Evolutionary conservation across 2,888 invertebrate species (phyloP).

Genomic region (Heliothis peltigera): DNA sequence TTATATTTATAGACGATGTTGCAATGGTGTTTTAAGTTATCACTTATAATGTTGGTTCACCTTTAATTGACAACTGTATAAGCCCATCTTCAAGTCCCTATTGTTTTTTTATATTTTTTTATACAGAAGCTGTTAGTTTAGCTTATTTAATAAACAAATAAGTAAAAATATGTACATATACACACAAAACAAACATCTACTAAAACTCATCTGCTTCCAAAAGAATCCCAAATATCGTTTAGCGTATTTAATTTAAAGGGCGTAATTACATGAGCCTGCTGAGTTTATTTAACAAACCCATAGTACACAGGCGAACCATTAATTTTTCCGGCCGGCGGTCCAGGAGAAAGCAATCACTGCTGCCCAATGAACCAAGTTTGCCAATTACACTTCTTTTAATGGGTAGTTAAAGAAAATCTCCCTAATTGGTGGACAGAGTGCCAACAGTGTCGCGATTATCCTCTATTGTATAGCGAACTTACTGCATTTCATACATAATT

Average conservation of each 20-base stretch:
- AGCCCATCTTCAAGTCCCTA: no score
- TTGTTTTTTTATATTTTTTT: no score
- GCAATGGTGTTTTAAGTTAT: constrained; percentile 5
- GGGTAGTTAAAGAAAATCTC: constrained; percentile 80
- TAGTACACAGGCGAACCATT: constrained; percentile 75
- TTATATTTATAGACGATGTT: neutral
- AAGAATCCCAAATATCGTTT: constrained; percentile 60
- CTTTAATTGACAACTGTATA: no score
- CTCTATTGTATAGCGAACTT: constrained; percentile 63
- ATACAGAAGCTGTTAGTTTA: no score
- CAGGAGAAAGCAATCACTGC: constrained; percentile 80
- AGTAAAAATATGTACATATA: no score
- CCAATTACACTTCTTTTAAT: constrained; percentile 85
- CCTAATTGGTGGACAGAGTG: constrained; percentile 77
- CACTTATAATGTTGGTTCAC: no score
- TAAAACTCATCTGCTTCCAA: constrained; percentile 38
- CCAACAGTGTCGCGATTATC: constrained; percentile 68
- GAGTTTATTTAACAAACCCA: constrained; percentile 69
- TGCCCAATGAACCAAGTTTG: constrained; percentile 84
- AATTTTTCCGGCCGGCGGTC: constrained; percentile 77
- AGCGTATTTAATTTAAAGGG: constrained; percentile 66
- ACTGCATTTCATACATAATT: constrained; percentile 70
- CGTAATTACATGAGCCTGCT: constrained; percentile 61
- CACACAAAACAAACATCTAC: constrained; percentile 15
- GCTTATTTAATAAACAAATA: no score